phyloP scores from a whole-genome alignment of 2,888 invertebrate species.

The Limenitis camilla region DNA sequence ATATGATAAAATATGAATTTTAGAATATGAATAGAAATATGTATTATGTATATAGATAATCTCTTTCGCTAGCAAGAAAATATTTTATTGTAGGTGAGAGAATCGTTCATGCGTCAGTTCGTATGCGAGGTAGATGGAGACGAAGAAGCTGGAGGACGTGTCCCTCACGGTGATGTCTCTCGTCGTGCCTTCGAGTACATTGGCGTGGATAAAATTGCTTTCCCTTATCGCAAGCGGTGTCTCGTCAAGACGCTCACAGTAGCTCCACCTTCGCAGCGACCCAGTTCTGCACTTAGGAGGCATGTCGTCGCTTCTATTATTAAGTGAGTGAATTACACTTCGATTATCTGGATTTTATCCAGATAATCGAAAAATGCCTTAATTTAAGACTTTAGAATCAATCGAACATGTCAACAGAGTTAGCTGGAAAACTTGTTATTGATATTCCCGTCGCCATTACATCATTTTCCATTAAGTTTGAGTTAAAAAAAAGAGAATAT shows the following conservation, averaged over 20 bases:
- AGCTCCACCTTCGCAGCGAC: constrained; percentile 87
- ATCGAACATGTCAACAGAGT: too few species aligned
- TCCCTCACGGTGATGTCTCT: constrained; percentile 38
- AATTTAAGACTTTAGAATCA: too few species aligned
- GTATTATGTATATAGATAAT: not conserved
- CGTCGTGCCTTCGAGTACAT: constrained; percentile 62
- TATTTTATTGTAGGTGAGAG: constrained; percentile 80
- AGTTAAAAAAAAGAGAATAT: too few species aligned
- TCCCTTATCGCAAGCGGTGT: constrained; percentile 86
- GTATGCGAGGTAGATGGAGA: constrained; percentile 91
- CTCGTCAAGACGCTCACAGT: constrained; percentile 87
- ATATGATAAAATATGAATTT: too few species aligned
- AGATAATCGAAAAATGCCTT: too few species aligned
- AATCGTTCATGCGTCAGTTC: constrained; percentile 99
- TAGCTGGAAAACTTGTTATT: too few species aligned
- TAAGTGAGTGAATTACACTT: constrained; percentile 72
- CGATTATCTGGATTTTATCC: too few species aligned
- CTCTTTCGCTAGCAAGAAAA: not conserved
- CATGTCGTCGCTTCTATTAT: constrained; percentile 91
- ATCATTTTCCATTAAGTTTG: too few species aligned
- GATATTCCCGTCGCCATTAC: too few species aligned
- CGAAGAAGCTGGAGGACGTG: constrained; percentile 74
- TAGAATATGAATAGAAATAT: not conserved
- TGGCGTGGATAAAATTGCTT: constrained; percentile 57
- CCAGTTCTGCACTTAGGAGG: constrained; percentile 84